phyloP scores from a whole-genome alignment of 2,113 vertebrate genomes.

The Cervus canadensis region DNA sequence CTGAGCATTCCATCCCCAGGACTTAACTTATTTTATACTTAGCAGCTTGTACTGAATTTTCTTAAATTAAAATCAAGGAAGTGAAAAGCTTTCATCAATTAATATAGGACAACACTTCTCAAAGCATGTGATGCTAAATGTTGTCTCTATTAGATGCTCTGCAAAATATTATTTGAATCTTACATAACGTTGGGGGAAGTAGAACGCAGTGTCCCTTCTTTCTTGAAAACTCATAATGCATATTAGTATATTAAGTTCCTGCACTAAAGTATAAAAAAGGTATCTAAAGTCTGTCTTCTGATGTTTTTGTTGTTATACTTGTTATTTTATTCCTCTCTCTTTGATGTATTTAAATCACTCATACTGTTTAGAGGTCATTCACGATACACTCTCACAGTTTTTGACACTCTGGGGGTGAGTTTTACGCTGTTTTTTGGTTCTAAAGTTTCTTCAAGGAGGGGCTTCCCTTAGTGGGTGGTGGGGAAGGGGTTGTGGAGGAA shows the following conservation, averaged over 20 bases:
- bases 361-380: background rate
- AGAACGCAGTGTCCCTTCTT: background rate
- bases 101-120: background rate
- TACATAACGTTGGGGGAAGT: background rate
- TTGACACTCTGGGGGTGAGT: background rate
- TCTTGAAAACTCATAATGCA: background rate
- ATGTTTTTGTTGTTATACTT: background rate
- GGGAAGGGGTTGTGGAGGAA: background rate
- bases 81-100: background rate
- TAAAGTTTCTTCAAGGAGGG: background rate
- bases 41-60: background rate
- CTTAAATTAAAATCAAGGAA: background rate
- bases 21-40: background rate
- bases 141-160: background rate
- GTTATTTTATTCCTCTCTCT: background rate
- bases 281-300: background rate
- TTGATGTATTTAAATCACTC: background rate
- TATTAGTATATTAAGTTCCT: background rate
- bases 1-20: background rate
- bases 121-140: background rate
- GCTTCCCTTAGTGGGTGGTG: rapidly evolving
- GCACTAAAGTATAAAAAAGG: background rate
- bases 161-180: background rate
- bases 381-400: background rate
- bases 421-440: background rate